Evolutionary conservation across 2,797 vertebrate genomes (phyloP).

Genomic region (Argentina silus): DNA sequence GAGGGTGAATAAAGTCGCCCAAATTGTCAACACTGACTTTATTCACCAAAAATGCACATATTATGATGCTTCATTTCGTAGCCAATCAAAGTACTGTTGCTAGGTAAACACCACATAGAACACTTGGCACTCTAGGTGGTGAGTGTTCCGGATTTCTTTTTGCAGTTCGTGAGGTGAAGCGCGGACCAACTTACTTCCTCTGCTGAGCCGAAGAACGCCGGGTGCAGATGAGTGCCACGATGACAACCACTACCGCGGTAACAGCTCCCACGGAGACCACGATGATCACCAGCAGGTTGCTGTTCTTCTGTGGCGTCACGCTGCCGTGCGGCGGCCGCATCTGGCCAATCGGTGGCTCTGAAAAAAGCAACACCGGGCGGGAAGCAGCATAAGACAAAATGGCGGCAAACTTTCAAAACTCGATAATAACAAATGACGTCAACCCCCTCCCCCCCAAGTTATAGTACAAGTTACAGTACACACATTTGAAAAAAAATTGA

Average conservation of each 20-base stretch:
- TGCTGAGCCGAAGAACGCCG: slow-evolving; percentile 89
- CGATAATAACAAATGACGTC: neutral
- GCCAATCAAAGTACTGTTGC: no score
- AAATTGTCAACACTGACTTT: no score
- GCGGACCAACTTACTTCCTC: slow-evolving; percentile 83
- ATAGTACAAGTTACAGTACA: neutral
- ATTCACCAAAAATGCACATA: no score
- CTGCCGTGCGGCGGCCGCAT: slow-evolving; percentile 93
- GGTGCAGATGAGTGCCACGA: slow-evolving; percentile 89
- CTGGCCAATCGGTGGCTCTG: slow-evolving; percentile 92
- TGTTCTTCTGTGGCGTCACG: slow-evolving; percentile 89
- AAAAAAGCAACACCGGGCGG: slow-evolving; percentile 7
- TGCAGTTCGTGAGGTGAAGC: slow-evolving; percentile 12
- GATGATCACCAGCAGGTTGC: slow-evolving; percentile 89
- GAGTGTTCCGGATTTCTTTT: no score
- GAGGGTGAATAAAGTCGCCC: no score
- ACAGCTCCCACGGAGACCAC: slow-evolving; percentile 88
- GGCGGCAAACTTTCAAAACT: no score
- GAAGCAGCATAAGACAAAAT: neutral
- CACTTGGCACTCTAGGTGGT: no score
- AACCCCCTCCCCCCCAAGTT: neutral
- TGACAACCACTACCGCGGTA: slow-evolving; percentile 83
- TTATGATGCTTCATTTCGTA: no score
- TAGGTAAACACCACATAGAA: no score
- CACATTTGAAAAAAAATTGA: neutral